These are phyloP conservation scores for Scolopax bukidnonensis DNA, from an alignment of 2,797 vertebrate species.

Conservation along the genomic window DNA sequence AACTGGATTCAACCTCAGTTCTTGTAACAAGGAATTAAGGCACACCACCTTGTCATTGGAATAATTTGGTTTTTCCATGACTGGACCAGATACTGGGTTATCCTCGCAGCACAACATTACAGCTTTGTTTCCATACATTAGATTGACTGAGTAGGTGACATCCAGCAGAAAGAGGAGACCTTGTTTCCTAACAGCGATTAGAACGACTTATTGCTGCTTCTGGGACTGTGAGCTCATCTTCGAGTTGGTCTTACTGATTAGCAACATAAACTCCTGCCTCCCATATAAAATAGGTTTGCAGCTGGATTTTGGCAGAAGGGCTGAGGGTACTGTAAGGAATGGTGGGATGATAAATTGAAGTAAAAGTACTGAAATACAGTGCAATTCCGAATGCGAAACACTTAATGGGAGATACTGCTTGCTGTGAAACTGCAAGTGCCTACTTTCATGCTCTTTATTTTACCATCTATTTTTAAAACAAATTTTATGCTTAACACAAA, in stretches of 20 bases:
- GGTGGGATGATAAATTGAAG: not conserved
- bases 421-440: constrained; percentile 10
- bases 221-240: constrained; percentile 32
- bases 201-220: not conserved
- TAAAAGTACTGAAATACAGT: not conserved
- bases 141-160: not conserved
- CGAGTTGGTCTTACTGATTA: constrained; percentile 23
- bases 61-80: not conserved
- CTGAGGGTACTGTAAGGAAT: not conserved
- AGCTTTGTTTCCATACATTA: not conserved
- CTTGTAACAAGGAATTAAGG: not conserved
- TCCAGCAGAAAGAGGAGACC: not conserved
- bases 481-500: constrained; percentile 4
- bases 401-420: not conserved
- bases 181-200: constrained; percentile 16
- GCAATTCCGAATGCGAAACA: not conserved
- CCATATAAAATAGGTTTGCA: not conserved
- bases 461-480: constrained; percentile 4
- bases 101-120: not conserved
- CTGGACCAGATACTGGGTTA: not conserved
- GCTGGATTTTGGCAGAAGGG: constrained; percentile 4
- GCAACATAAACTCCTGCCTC: constrained; percentile 8
- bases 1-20: not conserved
- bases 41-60: not conserved
- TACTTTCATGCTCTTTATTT: constrained; percentile 16